A percentile compares a stretch with the other conserved stretches of the same genome.
Conservation (phyloP, 1,140 invertebrate species). For the Brachionus rubens region DNA sequence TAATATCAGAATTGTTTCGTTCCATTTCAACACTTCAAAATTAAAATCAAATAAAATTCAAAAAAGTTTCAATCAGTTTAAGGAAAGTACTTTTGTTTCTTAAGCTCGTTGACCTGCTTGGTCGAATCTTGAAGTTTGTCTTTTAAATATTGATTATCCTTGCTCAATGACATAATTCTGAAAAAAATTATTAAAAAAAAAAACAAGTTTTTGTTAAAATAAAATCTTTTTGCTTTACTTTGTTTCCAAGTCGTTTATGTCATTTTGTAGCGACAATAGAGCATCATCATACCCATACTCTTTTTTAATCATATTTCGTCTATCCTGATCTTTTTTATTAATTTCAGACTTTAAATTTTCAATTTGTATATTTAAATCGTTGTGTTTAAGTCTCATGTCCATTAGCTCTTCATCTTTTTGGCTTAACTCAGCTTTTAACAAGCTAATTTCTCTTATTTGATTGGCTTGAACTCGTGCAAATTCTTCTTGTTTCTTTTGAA, state of each 20-base stretch:
- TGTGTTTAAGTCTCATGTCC: slow-evolving; percentile 10
- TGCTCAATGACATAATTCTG: slow-evolving; percentile 2
- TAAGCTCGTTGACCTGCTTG: slow-evolving; percentile 12
- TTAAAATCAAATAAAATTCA: background rate
- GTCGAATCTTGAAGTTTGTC: background rate
- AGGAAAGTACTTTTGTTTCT: slow-evolving; percentile 1
- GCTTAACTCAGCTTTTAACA: slow-evolving; percentile 20
- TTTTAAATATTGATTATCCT: slow-evolving; percentile 26
- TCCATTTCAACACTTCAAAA: slow-evolving; percentile 13
- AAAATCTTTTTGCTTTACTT: background rate
- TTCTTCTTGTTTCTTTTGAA: slow-evolving; percentile 40
- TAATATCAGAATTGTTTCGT: background rate
- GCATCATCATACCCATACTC: slow-evolving; percentile 45
- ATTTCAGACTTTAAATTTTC: slow-evolving; percentile 37
- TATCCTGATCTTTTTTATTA: slow-evolving; percentile 35
- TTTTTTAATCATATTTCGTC: slow-evolving; percentile 37
- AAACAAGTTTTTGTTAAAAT: background rate
- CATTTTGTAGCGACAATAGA: slow-evolving; percentile 26
- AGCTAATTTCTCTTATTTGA: slow-evolving; percentile 13
- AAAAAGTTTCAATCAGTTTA: background rate
- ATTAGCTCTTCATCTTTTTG: slow-evolving; percentile 43
- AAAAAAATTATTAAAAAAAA: background rate
- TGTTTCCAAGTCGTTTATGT: slow-evolving; percentile 44
- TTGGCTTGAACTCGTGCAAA: background rate
- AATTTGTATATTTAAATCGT: slow-evolving; percentile 26